A percentile compares a stretch with the other conserved stretches of the same genome.
phyloP scores from a whole-genome alignment of 2,888 invertebrate genomes.

The Corbicula japonica region DNA sequence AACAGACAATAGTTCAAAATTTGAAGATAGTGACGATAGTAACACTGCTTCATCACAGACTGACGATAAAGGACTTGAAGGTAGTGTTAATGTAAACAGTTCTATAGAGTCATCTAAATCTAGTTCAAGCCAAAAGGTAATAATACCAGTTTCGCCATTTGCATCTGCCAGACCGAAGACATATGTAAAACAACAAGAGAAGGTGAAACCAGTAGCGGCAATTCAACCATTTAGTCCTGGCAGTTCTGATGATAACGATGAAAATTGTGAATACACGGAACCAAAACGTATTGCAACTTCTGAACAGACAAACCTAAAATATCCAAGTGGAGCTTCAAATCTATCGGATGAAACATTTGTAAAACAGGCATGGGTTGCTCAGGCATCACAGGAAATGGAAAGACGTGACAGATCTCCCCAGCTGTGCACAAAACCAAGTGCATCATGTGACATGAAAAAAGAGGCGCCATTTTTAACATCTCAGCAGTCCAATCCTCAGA shows the following conservation, averaged over 20 bases:
- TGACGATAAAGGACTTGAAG: conserved; percentile 7
- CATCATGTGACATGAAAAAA: background rate
- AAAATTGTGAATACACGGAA: conserved; percentile 14
- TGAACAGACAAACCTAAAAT: background rate
- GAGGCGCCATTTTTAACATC: background rate
- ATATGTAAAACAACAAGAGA: background rate
- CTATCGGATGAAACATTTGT: conserved; percentile 13
- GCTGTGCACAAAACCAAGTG: background rate
- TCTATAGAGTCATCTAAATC: background rate
- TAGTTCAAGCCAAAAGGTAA: background rate
- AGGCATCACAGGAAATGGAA: background rate
- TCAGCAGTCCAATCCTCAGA: background rate
- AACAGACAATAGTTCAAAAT: conserved; percentile 15
- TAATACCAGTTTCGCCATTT: background rate
- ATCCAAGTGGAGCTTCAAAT: background rate
- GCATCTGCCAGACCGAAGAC: background rate
- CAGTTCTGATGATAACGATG: background rate
- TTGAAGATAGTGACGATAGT: background rate
- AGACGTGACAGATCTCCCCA: conserved; percentile 1
- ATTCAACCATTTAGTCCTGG: background rate
- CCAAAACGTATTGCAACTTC: conserved; percentile 8
- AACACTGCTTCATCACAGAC: background rate
- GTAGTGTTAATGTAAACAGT: conserved; percentile 23
- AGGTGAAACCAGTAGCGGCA: conserved; percentile 1
- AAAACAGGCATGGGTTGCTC: background rate